These are phyloP conservation scores for Macropus fuliginosus DNA, from an alignment of 2,797 vertebrate species.

Conservation along the genomic window DNA sequence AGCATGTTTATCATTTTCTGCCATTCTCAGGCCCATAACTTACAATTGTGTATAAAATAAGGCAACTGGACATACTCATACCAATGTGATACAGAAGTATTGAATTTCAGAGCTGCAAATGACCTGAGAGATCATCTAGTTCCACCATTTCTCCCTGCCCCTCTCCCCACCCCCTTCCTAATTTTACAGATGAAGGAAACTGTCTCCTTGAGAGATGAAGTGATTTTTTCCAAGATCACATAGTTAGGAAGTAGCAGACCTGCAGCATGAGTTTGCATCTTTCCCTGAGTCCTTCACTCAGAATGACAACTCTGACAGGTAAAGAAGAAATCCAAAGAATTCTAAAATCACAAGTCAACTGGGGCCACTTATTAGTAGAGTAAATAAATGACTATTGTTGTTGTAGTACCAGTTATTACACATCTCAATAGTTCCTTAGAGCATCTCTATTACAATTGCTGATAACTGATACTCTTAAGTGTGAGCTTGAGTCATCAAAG, in stretches of 20 bases:
- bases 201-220: background rate
- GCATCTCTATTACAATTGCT: background rate
- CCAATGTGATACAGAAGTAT: background rate
- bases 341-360: background rate
- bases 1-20: background rate
- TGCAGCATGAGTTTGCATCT: background rate
- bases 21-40: background rate
- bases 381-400: background rate
- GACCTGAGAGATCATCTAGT: background rate
- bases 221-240: background rate
- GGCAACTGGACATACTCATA: background rate
- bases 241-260: background rate
- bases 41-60: background rate
- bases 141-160: background rate
- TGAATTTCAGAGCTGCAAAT: background rate
- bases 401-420: background rate
- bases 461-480: background rate
- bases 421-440: background rate
- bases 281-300: background rate
- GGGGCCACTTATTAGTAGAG: background rate
- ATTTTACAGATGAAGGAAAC: background rate
- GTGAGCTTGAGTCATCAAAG: background rate
- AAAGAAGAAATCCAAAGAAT: background rate
- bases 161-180: background rate
- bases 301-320: background rate